Evolutionary conservation across 2,113 vertebrate species (phyloP), one percentile per base, ranked within the genome.

Genomic region (Patagioenas fasciata): DNA sequence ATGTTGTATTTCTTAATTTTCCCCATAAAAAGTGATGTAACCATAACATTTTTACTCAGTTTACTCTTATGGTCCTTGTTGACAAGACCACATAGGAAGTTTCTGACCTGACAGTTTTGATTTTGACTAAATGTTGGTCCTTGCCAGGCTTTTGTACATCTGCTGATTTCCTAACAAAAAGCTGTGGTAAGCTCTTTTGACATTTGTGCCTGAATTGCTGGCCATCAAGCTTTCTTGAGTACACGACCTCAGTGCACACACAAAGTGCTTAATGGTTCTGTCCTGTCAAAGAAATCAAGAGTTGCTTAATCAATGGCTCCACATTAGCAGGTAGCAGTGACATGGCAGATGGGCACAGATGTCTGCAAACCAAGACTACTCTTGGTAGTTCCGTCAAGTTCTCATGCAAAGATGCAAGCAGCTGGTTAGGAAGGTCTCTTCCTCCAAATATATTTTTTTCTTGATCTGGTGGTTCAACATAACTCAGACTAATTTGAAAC

Each of bases 311-410:
- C 32, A 44, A 1, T 85, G 53, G 31, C 53, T 80, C 11, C 32
- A 5, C 0, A 0, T 57, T 40, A 89, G 14, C 2, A 4, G 25
- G 38, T 42, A 56, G 32, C 54, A 70, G 32, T 44, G 29, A 10
- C 11, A 4, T 73, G 50, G n/a, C 65, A 82, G 36, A 29, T 26
- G 32, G 54, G 13, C 50, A 48, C 42, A 74, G 48, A 23, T 69
- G 20, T 12, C 80, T 56, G 29, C 56, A 61, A 70, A 57, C 34
- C 65, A 29, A 48, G 36, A 26, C 32, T 2, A 3, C 9, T 78
- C 31, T 81, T 89, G 54, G 16, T 42, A 53, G 36, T 24, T 93
- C 51, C 15, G 31, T 81, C 13, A 28, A 25, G 18, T 74, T 89
- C 31, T 89, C 28, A 8, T 61, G 47, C 11, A 70, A 21, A 5